Evolutionary conservation across 1,140 invertebrate genomes (phyloP), one percentile per base, ranked within the genome.

Genomic region (Hylaeus volcanicus): DNA sequence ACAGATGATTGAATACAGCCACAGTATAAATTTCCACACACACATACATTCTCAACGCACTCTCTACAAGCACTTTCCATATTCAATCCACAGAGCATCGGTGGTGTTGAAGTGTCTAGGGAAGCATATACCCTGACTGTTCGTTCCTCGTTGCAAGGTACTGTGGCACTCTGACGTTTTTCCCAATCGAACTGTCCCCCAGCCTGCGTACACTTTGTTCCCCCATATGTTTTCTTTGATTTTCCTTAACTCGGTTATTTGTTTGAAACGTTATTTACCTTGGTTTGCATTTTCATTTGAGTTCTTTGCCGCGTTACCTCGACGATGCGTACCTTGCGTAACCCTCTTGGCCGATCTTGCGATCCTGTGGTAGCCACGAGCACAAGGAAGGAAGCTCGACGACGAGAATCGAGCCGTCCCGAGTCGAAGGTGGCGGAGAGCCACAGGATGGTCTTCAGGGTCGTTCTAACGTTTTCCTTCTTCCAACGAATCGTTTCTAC

Each of bases 231-330:
- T 55, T 37, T 11, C 6, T 74, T 39, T 79, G 53, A 45, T 65
- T 74, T 79, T 2, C 12, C 74, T 79, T 73, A 48, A 68, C 45
- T 53, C 65, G 65, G 80, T 79, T 82, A 53, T 64, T 56, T 26
- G 26, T 81, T 86, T 53, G 48, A 15, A 43, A 51, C 74, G 84
- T 85, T 86, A 55, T 79, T 79, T 74, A 64, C 66, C 83, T 86
- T 86, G 84, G 84, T 86, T 85, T 86, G 84, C 84, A 86, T 85
- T 86, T 86, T 85, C 83, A 85, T 85, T 86, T 86, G 84, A 86
- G 84, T 86, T 86, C 84, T 74, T 80, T 56, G 41, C 58, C 81
- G 71, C 75, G 65, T 81, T 37, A 69, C 51, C 53, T 74, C 79
- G 64, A 69, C 58, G 63, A 71, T 74, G 63, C 72, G 72, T 79